A percentile compares a stretch with the other conserved stretches of the same genome.
Conservation (phyloP, 1,140 invertebrate species). For the Cotesia glomerata region DNA sequence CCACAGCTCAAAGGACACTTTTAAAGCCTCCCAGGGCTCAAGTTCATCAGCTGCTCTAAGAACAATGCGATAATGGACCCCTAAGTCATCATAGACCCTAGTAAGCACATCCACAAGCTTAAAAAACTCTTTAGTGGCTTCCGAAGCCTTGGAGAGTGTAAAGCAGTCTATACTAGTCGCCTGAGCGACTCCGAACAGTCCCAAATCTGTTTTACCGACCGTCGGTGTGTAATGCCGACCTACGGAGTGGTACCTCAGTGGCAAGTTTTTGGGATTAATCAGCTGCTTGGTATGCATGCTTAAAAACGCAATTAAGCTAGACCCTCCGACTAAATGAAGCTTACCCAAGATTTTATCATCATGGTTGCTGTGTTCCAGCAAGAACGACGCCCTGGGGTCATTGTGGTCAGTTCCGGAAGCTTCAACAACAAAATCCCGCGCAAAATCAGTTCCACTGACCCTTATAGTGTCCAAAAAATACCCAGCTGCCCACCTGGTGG, state of each 20-base stretch:
- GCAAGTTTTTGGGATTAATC: constrained; percentile 64
- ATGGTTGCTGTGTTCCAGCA: constrained; percentile 59
- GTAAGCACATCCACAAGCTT: constrained; percentile 58
- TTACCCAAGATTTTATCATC: constrained; percentile 56
- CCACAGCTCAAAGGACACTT: constrained; percentile 72
- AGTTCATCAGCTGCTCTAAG: constrained; percentile 65
- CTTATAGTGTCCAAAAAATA: constrained; percentile 63
- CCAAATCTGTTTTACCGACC: constrained; percentile 44
- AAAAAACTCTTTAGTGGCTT: constrained; percentile 61
- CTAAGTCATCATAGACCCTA: constrained; percentile 65
- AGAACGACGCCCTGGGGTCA: constrained; percentile 63
- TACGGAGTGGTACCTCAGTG: constrained; percentile 68
- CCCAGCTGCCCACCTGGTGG: constrained; percentile 48
- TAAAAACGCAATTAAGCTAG: constrained; percentile 69
- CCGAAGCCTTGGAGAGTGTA: constrained; percentile 50
- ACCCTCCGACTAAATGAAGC: constrained; percentile 72
- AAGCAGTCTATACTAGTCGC: constrained; percentile 68
- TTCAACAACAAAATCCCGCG: constrained; percentile 71
- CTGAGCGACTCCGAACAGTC: constrained; percentile 70
- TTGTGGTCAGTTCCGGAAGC: constrained; percentile 69
- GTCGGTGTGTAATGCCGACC: constrained; percentile 70
- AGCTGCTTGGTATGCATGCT: constrained; percentile 70
- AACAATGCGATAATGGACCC: constrained; percentile 69
- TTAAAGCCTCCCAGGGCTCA: constrained; percentile 67
- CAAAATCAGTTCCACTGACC: constrained; percentile 68